These are phyloP conservation scores for Diaphora mendica DNA, from an alignment of 2,888 invertebrate genomes.

Conservation along the genomic window DNA sequence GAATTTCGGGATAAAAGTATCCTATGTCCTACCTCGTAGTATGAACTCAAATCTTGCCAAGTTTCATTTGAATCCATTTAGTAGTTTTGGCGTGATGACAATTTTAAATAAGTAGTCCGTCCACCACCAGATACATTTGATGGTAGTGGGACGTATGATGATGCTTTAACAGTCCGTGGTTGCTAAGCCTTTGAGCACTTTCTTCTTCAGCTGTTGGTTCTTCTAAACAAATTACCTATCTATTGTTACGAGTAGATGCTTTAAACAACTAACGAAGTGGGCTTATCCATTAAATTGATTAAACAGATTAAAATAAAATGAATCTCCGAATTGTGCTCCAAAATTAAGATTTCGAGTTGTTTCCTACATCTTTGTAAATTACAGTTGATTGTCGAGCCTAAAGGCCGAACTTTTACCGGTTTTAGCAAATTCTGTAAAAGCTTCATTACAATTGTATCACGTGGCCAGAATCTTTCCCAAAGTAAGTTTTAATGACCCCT, in stretches of 20 bases:
- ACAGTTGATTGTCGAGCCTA: background rate
- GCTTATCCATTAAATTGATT: background rate
- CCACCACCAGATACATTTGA: background rate
- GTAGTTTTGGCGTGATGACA: no score
- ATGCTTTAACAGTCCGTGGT: background rate
- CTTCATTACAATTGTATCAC: slow-evolving; percentile 22
- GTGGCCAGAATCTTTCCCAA: slow-evolving; percentile 37
- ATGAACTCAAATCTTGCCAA: no score
- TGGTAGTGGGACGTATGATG: background rate
- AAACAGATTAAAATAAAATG: background rate
- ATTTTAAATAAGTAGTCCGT: background rate
- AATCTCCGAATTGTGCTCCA: background rate
- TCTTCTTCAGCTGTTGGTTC: background rate
- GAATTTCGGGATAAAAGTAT: no score
- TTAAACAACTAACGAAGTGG: background rate
- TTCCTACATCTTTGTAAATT: background rate
- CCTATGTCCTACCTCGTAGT: no score
- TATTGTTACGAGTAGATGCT: background rate
- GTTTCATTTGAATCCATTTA: no score
- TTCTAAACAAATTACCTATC: background rate
- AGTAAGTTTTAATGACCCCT: slow-evolving; percentile 69
- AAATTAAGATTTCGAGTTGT: background rate
- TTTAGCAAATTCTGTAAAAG: slow-evolving; percentile 21
- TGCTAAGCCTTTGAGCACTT: background rate
- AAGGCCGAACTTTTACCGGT: background rate